Evolutionary conservation across 1,140 invertebrate species (phyloP), one percentile per base, ranked within the genome.

Genomic region (Pinna nobilis): DNA sequence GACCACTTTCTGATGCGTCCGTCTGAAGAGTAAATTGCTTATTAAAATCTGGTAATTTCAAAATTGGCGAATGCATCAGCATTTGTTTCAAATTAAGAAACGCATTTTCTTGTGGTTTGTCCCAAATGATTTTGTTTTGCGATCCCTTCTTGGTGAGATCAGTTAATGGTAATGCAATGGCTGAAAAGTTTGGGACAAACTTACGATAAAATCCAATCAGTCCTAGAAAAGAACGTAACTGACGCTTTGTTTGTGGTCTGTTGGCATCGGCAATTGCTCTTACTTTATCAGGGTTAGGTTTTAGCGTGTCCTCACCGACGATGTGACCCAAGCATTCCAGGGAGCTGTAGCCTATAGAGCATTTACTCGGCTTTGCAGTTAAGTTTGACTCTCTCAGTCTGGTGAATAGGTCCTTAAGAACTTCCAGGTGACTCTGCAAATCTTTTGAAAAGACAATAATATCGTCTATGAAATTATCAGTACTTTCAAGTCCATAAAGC

Each of bases 131-230:
- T 35, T 3, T 28, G 53, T 80, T 80, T 13, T 72, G 65, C 28
- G 65, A n/a, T 33, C 76, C 70, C 39, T 80, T 82, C 55, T 79
- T 79, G 0, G 74, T 72, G 18, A 82, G 41, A 44, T 76, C 74
- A 3, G 73, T 69, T 4, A 90, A 78, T 15, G 88, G 89, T 13
- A 75, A 61, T 35, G 86, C 75, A 18, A 87, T 39, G 65, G 73
- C 59, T 1, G 88, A 82, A 23, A 88, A 84, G 61, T 88, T 85
- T 5, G 74, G 82, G 13, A 90, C 78, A 71, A 91, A 91, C 57
- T 85, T 78, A 11, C 72, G 18, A 32, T 82, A 79, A 51, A 61
- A 82, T 5, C 71, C 64, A 0, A 67, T 68, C 37, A 77, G 25
- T 2, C 77, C 73, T 25, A 79, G 32, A 51, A 79, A 79, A 0